Percentiles rank a stretch among this genome's conserved stretches.
Conservation (phyloP, 2,797 vertebrate genomes). For the Arrhamphus sclerolepis region DNA sequence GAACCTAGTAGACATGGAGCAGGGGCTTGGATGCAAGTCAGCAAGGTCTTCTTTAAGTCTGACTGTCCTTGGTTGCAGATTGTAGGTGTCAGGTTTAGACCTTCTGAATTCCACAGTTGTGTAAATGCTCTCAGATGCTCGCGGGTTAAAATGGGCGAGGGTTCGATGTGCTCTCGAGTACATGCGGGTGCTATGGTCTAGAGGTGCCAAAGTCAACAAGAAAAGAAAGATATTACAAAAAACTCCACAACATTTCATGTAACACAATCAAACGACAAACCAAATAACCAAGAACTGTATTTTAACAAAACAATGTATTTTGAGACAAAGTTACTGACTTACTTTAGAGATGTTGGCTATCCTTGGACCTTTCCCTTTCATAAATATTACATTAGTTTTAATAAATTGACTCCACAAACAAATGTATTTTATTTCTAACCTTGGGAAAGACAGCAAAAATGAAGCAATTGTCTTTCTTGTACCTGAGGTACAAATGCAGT, state of each 20-base stretch:
- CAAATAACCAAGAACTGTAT: too few species aligned
- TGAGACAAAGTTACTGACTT: too few species aligned
- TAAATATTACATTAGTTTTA: too few species aligned
- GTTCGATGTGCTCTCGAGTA: slow-evolving; percentile 29
- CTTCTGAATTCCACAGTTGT: slow-evolving; percentile 51
- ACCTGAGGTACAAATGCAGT: too few species aligned
- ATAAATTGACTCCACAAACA: too few species aligned
- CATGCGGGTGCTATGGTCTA: background rate
- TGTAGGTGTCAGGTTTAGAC: slow-evolving; percentile 63
- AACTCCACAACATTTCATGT: background rate
- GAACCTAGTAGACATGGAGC: slow-evolving; percentile 12
- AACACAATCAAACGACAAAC: background rate
- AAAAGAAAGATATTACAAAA: background rate
- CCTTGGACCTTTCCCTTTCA: too few species aligned
- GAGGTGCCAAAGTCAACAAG: background rate
- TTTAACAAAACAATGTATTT: too few species aligned
- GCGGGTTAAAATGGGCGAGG: slow-evolving; percentile 29
- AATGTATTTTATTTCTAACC: too few species aligned
- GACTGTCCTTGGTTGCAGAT: slow-evolving; percentile 60
- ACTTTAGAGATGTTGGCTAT: too few species aligned
- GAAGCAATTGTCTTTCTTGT: too few species aligned
- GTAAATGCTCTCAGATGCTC: slow-evolving; percentile 71
- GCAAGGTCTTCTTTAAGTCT: slow-evolving; percentile 46
- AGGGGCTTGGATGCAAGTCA: slow-evolving; percentile 29
- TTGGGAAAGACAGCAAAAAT: too few species aligned